Base-by-base conservation (phyloP, 1,140 invertebrate genomes). In the Tetramorium simillimum region DNA sequence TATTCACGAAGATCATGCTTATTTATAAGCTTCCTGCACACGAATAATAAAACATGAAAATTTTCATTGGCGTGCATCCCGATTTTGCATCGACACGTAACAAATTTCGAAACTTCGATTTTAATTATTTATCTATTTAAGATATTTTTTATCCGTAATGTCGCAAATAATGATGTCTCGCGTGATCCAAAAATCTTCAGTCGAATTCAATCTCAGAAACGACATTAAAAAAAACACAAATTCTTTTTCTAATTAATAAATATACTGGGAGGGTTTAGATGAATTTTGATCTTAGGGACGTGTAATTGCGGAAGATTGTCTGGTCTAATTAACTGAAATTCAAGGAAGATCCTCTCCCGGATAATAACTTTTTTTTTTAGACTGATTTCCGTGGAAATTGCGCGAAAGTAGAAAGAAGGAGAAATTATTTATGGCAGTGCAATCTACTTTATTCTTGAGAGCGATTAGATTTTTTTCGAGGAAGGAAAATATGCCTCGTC, bases 101-200 rank as follows among this genome's bases (percentile, higher is more conserved):
- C 16, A 9, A 76, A 65, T 65, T 65, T 65, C 18, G 18, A 40
- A 67, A 67, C 5, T 63, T 10, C 1, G 16, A 77, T 63, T 63
- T 77, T 77, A 77, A 77, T 62, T 77, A 63, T 63, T 77, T 63
- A 46, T 76, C 21, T 18, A 43, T 43, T 77, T 9, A 56, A 77
- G 12, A 40, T 43, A 43, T 43, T 46, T 69, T 46, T 43, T 4
- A 43, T 43, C 3, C 9, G 3, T 21, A 7, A 76, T 60, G 51
- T 73, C 49, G 28, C 6, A 37, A 0, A 4, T 73, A 53, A 73
- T 1, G 1, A 21, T 16, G 37, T n/a, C 14, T 33, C 14, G 33
- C 33, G 6, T 40, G 33, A 58, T 53, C 3, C 0, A 16, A 37
- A 24, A 58, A 24, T 40, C n/a, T 53, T 49, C 12, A 49, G 14